Base-by-base conservation (phyloP, 2,888 invertebrate genomes). In the Xestia ashworthii region DNA sequence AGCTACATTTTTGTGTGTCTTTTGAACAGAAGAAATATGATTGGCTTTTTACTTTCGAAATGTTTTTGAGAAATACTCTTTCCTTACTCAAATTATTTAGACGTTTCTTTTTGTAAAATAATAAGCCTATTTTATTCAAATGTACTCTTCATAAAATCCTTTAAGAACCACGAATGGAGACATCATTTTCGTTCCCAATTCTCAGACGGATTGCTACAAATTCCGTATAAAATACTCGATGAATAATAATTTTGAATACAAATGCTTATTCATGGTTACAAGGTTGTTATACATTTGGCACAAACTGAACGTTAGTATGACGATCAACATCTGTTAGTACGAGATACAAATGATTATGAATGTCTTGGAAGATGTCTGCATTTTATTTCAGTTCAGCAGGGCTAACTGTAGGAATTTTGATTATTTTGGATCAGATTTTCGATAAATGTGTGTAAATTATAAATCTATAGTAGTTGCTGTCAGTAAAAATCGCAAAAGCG, bases 231-330 rank as follows among this genome's bases (percentile, higher is more conserved):
- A 83, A 25, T 66, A 73, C 55, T 70, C 48, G 44, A 74, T 60
- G 81, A 74, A 60, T 81, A 74, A 9, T 38, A 72, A 72, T 60
- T 55, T 53, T 84, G 68, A 71, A 74, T 75, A 80, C 46, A 67
- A 80, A 80, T 84, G 16, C 14, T 6, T 80, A 64, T 71, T 82
- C 80, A 75, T 25, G n/a, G 22, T 80, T 80, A 71, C 48, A 32
- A 68, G 55, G 62, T 25, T 58, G 48, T 38, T 71, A 68, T 70
- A 25, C n/a, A 71, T 50, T 83, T 82, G 84, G 84, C 74, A 74
- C 83, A 32, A 53, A 25, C n/a, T 62, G n/a, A 58, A 67, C 38
- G 71, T 79, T 71, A 71, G 44, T 55, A 38, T 44, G 69, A 55
- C 60, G 8, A 70, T n/a, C 48, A 55, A 79, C 66, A 83, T 48